These are phyloP conservation scores for Blastobasis adustella DNA, from an alignment of 2,888 invertebrate species.

Conservation along the genomic window DNA sequence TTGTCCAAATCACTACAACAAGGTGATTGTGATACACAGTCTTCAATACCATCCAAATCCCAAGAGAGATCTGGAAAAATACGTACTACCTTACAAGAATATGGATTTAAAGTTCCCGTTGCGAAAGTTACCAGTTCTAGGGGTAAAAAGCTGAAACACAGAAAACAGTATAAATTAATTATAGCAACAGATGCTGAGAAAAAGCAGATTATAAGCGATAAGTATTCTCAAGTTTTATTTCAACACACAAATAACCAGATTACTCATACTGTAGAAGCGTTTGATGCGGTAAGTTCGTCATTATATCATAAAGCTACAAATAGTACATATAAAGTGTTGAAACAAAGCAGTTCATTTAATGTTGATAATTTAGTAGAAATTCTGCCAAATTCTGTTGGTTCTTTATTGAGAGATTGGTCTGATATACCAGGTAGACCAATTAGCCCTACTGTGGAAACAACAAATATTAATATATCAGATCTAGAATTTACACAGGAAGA, in stretches of 20 bases:
- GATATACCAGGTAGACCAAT: constrained; percentile 77
- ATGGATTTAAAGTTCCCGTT: constrained; percentile 73
- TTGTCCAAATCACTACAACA: constrained; percentile 74
- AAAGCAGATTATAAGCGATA: constrained; percentile 42
- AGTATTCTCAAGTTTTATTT: constrained; percentile 49
- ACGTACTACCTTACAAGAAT: constrained; percentile 73
- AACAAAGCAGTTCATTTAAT: constrained; percentile 53
- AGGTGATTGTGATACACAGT: constrained; percentile 8
- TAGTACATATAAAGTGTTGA: constrained; percentile 36
- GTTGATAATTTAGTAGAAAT: constrained; percentile 59
- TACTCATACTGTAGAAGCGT: background rate
- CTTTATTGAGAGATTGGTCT: constrained; percentile 76
- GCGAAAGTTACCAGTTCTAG: constrained; percentile 30
- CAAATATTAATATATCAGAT: constrained; percentile 38
- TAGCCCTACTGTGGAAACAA: constrained; percentile 53
- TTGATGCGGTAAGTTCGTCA: background rate
- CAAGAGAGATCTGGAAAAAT: constrained; percentile 50
- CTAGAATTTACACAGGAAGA: constrained; percentile 48
- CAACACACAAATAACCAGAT: constrained; percentile 25
- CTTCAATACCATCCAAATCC: constrained; percentile 22
- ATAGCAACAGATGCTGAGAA: constrained; percentile 36
- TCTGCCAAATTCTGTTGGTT: constrained; percentile 46
- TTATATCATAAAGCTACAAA: constrained; percentile 41
- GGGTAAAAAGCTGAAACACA: constrained; percentile 25
- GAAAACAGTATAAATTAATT: constrained; percentile 45